phyloP scores from a whole-genome alignment of 1,140 invertebrate species.

The Hyles vespertilio region DNA sequence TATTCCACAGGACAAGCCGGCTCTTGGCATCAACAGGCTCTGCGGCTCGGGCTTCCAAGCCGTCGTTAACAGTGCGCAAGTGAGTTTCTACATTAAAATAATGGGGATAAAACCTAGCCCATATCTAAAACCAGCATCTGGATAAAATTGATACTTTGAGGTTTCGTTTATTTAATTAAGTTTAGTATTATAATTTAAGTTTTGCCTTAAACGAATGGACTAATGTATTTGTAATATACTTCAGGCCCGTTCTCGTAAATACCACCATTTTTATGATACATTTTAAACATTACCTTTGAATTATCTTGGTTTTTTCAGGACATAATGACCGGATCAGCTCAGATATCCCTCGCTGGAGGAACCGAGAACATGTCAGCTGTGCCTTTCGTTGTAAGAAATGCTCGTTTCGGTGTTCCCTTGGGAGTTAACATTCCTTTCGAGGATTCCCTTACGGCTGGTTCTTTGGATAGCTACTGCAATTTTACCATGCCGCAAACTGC shows the following conservation, averaged over 20 bases:
- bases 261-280: no score
- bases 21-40: conserved; percentile 89
- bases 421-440: conserved; percentile 89
- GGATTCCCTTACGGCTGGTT: conserved; percentile 87
- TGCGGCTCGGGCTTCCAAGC: conserved; percentile 98
- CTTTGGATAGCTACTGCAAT: conserved; percentile 91
- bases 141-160: no score
- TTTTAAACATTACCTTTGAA: no score
- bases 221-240: no score
- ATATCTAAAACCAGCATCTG: no score
- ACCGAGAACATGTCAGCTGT: conserved; percentile 96
- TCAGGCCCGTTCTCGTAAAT: no score
- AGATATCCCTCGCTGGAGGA: conserved; percentile 93
- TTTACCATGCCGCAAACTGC: conserved; percentile 97
- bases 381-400: conserved; percentile 90
- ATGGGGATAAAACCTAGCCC: no score
- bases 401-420: conserved; percentile 92
- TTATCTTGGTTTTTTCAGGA: conserved; percentile 80
- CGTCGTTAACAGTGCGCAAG: conserved; percentile 91
- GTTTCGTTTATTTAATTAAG: no score
- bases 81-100: conserved; percentile 44
- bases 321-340: conserved; percentile 89
- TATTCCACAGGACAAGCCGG: conserved; percentile 87
- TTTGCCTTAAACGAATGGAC: no score
- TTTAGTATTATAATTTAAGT: no score